Percentiles rank a stretch among this genome's conserved stretches.
phyloP scores from a whole-genome alignment of 2,113 vertebrate species.

The Sceloporus undulatus region DNA sequence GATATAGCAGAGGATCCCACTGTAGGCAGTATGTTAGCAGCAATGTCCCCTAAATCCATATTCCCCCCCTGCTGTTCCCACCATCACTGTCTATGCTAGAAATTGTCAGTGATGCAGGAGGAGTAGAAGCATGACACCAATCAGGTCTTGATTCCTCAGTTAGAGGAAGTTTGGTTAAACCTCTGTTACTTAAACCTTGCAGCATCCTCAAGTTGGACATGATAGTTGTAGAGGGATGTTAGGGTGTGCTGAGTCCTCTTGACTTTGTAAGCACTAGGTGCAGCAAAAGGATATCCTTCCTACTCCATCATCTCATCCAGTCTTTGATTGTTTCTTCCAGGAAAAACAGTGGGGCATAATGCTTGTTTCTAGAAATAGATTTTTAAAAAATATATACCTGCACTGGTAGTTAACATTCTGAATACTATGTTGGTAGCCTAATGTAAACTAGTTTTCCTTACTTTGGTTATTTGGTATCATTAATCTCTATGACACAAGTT shows the following conservation, averaged over 20 bases:
- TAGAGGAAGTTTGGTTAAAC: background rate
- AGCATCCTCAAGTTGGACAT: background rate
- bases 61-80: background rate
- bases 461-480: conserved; percentile 40
- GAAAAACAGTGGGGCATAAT: background rate
- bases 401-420: background rate
- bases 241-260: background rate
- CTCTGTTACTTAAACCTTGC: background rate
- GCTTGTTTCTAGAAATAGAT: background rate
- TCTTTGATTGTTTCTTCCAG: background rate
- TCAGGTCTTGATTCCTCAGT: background rate
- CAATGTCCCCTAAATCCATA: background rate
- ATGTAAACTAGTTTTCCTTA: conserved; percentile 51
- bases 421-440: background rate
- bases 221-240: background rate
- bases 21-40: no score
- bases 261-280: background rate
- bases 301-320: background rate
- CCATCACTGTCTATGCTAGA: no score
- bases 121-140: background rate
- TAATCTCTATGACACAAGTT: conserved; percentile 57
- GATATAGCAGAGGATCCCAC: background rate
- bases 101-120: background rate
- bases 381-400: background rate
- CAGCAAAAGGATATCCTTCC: background rate